Evolutionary conservation across 2,113 vertebrate species (phyloP).

Genomic region (Prietella phreatophila): DNA sequence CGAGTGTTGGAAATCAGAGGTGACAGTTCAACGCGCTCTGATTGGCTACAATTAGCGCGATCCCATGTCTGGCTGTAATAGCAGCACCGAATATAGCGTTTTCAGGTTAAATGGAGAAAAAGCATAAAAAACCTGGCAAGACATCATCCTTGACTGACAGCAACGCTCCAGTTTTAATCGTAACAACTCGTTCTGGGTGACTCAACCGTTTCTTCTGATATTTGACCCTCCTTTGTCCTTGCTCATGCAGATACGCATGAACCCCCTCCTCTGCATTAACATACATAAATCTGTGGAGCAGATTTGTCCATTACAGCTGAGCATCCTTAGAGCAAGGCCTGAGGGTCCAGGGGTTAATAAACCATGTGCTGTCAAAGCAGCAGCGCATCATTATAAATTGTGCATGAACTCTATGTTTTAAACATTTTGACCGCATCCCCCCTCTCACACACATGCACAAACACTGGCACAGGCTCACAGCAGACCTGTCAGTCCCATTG

Average conservation of each 20-base stretch:
- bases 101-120: not conserved
- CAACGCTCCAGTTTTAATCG: conserved; percentile 27
- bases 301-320: conserved; percentile 55
- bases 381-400: conserved; percentile 57
- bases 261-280: conserved; percentile 43
- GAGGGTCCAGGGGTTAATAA: conserved; percentile 55
- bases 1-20: conserved; percentile 36
- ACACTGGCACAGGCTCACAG: conserved; percentile 23
- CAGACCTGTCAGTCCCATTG: conserved; percentile 9
- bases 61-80: conserved; percentile 35
- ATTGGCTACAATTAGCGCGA: conserved; percentile 40
- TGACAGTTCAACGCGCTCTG: conserved; percentile 24
- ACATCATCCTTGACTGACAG: conserved; percentile 10
- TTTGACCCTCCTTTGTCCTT: conserved; percentile 54
- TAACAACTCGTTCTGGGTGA: conserved; percentile 26
- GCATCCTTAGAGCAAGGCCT: conserved; percentile 55
- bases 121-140: not conserved
- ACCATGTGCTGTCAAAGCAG: conserved; percentile 54
- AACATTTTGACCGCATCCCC: conserved; percentile 48
- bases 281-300: conserved; percentile 56
- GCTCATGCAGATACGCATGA: conserved; percentile 35
- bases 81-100: conserved; percentile 3
- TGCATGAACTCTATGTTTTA: conserved; percentile 60
- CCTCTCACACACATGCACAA: conserved; percentile 40
- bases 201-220: conserved; percentile 46